Base-by-base conservation (phyloP, 1,140 invertebrate species). In the Trachymyrmex cornetzi region DNA sequence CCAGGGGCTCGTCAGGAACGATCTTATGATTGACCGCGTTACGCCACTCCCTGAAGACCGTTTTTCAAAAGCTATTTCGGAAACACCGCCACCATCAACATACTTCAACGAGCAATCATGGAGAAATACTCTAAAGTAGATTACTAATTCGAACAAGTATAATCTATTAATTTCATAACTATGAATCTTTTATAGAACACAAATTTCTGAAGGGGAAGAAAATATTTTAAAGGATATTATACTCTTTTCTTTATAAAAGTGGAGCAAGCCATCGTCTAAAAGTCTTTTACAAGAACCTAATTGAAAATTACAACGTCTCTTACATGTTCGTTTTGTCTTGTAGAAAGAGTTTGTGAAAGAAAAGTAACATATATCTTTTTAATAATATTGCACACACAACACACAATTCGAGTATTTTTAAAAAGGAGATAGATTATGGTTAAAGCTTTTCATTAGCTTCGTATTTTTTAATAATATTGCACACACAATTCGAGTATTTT, bases 11-110 rank as follows among this genome's bases (percentile, higher is more conserved):
- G 82, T 61, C 82, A 86, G 88, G 88, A 95, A 95, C 92, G 94
- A 95, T 95, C 93, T 95, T 95, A 95, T 95, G 95, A 95, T 95
- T 95, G 95, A 95, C 95, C 95, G 93, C 90, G 94, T 95, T 94
- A 94, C 93, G 81, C 89, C 92, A 93, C 81, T 93, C 94, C 94
- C 94, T 63, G 77, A 85, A 94, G 94, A 88, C 92, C 89, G 92
- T 94, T 95, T 95, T 94, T 92, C 71, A 84, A 74, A 86, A 75
- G 80, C 69, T 75, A 84, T 84, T 74, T 74, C 69, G 80, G 55
- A 82, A 82, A 74, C 24, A 24, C 69, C n/a, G 7, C 38, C 38
- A 44, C 14, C 38, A 75, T 74, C 53, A 63, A 74, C 55, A 34
- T 16, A 30, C 69, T 84, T 75, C 38, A 61, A 48, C 38, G 34